Evolutionary conservation across 2,113 vertebrate species (phyloP).

Genomic region (Callipepla squamata): DNA sequence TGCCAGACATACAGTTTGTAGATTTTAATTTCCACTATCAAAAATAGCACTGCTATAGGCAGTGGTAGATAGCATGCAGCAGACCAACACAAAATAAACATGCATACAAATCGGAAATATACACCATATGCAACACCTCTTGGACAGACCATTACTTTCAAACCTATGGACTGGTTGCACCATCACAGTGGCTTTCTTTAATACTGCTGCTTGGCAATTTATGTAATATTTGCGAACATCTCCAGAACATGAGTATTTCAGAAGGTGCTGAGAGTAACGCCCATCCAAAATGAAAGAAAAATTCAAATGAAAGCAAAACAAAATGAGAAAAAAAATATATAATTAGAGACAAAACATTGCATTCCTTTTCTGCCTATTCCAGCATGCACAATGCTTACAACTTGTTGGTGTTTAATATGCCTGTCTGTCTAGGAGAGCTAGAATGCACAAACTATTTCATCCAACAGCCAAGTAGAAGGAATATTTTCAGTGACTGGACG

Average conservation of each 20-base stretch:
- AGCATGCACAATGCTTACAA: background rate
- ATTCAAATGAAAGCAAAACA: background rate
- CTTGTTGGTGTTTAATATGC: background rate
- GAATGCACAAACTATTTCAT: background rate
- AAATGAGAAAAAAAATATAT: rapidly evolving
- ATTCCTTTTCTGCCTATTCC: background rate
- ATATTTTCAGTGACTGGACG: background rate
- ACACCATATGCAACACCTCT: background rate
- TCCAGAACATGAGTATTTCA: background rate
- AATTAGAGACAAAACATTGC: background rate
- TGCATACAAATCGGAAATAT: background rate
- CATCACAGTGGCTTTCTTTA: background rate
- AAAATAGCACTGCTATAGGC: background rate
- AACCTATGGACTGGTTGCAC: background rate
- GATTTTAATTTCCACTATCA: background rate
- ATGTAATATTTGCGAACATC: background rate
- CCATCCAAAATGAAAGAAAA: background rate
- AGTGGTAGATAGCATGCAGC: background rate
- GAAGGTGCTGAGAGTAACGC: background rate
- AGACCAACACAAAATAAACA: background rate
- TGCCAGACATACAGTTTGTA: background rate
- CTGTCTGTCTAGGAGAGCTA: background rate
- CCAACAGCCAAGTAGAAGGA: background rate
- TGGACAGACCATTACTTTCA: background rate
- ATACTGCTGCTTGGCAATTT: background rate